These are phyloP conservation scores for Orchesella cincta DNA, from an alignment of 1,140 invertebrate genomes.

Conservation along the genomic window DNA sequence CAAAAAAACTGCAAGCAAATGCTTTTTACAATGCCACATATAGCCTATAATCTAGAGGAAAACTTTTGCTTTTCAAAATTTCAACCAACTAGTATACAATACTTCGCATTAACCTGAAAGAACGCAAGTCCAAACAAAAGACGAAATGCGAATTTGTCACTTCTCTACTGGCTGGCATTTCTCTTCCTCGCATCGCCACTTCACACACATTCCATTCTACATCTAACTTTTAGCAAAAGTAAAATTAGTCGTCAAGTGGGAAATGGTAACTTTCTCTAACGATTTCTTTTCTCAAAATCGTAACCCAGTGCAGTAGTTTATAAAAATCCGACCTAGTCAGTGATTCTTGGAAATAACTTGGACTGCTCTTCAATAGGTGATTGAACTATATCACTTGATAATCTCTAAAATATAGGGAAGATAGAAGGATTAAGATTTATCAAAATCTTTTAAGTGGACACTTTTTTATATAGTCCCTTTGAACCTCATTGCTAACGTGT, in stretches of 20 bases:
- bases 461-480: background rate
- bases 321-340: conserved; percentile 1
- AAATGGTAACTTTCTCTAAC: background rate
- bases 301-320: background rate
- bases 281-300: background rate
- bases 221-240: background rate
- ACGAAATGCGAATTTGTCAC: background rate
- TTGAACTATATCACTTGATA: background rate
- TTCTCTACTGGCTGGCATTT: background rate
- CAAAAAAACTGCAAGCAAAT: background rate
- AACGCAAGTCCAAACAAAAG: background rate
- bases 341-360: background rate
- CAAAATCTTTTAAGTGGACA: background rate
- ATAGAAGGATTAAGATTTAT: background rate
- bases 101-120: background rate
- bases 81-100: no score
- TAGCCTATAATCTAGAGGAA: background rate
- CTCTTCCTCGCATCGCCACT: background rate
- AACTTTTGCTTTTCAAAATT: no score
- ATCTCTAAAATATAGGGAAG: background rate
- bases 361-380: background rate
- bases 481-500: background rate
- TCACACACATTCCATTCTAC: background rate
- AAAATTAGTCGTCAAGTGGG: background rate
- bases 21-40: background rate